Evolutionary conservation across 2,797 vertebrate genomes (phyloP), one percentile per base, ranked within the genome.

Genomic region (Sebastolobus alascanus): DNA sequence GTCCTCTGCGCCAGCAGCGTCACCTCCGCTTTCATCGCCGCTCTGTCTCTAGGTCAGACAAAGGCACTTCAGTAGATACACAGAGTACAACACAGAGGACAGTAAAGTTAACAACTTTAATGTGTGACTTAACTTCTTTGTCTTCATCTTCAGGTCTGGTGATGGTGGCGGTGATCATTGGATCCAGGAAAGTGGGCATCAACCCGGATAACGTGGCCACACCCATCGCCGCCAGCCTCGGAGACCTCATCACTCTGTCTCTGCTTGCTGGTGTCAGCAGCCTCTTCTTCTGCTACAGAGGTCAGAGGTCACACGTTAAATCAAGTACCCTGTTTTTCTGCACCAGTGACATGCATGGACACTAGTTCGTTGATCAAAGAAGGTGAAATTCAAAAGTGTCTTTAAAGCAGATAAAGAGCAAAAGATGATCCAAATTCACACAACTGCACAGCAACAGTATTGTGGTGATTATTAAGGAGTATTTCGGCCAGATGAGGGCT

Each of bases 131-230:
- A 40, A 29, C n/a, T 27, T 40, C n/a, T 59, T 58, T 22, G 25
- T 70, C 31, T 55, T 18, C 0, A 0, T 56, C 79, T 18, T 46
- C 86, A 98, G 97, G 97, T 75, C 71, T 97, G 84, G 93, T 98
- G 89, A 97, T 97, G 96, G 95, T 97, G 75, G 96, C 94, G 0
- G 95, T 98, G 56, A 96, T 98, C 77, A 87, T 96, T 0, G 94
- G 95, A 69, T 96, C 97, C 35, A 95, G 94, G 77, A 97, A 95
- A 80, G 75, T 96, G 18, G 96, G 97, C 59, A 93, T 98, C 85
- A 98, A 98, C 85, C 97, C 97, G 0, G 97, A 98, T 80, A 98
- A 98, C 2, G 94, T 98, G 0, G 97, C 97, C 60, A 97, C 97
- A 0, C 97, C 97, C 67, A 96, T 98, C 10, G 97, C 97, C 1